These are phyloP conservation scores for Agrilus planipennis DNA, from an alignment of 1,140 invertebrate genomes.

Conservation along the genomic window DNA sequence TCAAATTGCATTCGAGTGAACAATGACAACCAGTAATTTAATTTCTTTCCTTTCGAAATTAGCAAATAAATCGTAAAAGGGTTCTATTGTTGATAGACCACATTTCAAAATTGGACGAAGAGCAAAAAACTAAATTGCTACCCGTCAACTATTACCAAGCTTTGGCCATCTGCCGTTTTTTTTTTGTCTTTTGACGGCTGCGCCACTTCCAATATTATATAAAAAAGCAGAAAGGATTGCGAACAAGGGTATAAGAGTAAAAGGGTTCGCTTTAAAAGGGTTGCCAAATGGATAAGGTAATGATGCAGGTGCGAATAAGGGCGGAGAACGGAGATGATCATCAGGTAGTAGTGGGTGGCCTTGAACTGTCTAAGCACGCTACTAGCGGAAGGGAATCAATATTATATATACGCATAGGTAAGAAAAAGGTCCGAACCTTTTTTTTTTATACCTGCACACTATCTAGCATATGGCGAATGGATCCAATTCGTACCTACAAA, in stretches of 20 bases:
- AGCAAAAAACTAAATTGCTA: no score
- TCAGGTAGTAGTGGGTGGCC: conserved; percentile 9
- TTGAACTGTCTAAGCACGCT: conserved; percentile 18
- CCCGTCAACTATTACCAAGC: background rate
- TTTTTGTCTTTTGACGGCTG: conserved; percentile 1
- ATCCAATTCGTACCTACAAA: no score
- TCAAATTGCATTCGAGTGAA: no score
- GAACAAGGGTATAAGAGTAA: conserved; percentile 2
- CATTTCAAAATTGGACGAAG: no score
- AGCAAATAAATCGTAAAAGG: background rate
- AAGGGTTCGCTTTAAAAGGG: conserved; percentile 5
- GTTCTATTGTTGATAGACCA: no score
- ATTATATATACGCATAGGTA: no score
- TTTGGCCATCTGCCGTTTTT: conserved; percentile 6
- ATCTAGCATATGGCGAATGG: no score
- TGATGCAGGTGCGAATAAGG: conserved; percentile 16
- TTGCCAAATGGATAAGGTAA: conserved; percentile 15
- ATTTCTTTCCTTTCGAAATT: no score
- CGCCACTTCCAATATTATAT: no score
- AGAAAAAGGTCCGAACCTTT: no score
- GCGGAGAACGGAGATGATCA: conserved; percentile 11
- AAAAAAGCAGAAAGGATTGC: conserved; percentile 10
- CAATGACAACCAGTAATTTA: no score
- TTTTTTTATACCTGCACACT: no score
- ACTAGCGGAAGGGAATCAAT: background rate